Base-by-base conservation (phyloP, 2,797 vertebrate species). In the Acridotheres tristis region DNA sequence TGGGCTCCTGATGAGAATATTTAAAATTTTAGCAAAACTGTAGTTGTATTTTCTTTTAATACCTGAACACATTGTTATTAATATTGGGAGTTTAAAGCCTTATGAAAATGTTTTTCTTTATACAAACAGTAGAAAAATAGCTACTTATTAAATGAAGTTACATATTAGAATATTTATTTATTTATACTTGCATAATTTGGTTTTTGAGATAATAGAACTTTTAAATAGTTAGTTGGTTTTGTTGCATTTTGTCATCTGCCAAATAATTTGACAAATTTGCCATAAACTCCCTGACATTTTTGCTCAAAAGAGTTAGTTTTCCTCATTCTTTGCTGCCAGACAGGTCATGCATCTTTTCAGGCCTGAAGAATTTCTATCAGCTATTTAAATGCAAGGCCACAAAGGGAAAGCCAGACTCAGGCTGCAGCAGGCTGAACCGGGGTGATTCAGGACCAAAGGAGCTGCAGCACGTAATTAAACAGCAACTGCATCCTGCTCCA, bases 351-450 rank as follows among this genome's bases (percentile, higher is more conserved):
- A 94, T 93, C 90, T 96, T 94, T 95, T 90, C 95, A 94, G 74
- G 78, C 88, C 63, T 36, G 74, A 96, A 91, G 94, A 96, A 93
- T 93, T 97, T 93, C 95, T 86, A 58, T 81, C 88, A 51, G 87
- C 92, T 74, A 95, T 96, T 97, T 96, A 95, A 96, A 95, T 93
- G 89, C 94, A 84, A 93, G 89, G 68, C 89, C 91, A 94, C 79
- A 90, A 81, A 94, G 89, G 76, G 90, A 93, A 95, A 90, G 89
- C 67, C 83, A 91, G 90, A 81, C 88, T 94, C 85, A 48, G 80
- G 89, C 91, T 86, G 87, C 85, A 80, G 87, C 3, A 13, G 81
- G 82, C 88, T 91, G 91, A 86, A 57, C 71, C 2, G 1, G 77
- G 34, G 47, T 59, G 77, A 80, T 94, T 96, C 88, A 80, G 85